Evolutionary conservation across 2,113 vertebrate genomes (phyloP).

Genomic region (Alligator sinensis): DNA sequence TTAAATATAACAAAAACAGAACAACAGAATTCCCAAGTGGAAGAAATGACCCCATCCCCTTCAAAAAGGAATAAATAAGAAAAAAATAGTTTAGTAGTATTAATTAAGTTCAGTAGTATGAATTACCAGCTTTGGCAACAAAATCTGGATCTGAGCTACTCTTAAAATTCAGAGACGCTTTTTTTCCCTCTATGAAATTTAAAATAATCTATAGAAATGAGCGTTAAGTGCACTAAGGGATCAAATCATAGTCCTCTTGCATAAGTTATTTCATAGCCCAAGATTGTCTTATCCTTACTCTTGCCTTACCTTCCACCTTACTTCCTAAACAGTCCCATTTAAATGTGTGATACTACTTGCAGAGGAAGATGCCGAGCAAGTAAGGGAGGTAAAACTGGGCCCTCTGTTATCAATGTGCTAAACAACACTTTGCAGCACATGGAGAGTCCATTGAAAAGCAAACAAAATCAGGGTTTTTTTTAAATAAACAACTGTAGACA

Average conservation of each 20-base stretch:
- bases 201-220: neutral
- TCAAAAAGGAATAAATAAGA: constrained; percentile 14
- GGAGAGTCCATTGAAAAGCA: constrained; percentile 53
- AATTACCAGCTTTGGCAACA: constrained; percentile 54
- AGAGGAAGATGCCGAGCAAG: neutral
- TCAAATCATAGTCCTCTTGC: constrained; percentile 40
- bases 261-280: constrained; percentile 39
- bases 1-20: constrained; percentile 68
- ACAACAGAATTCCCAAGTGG: constrained; percentile 54
- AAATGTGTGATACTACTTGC: neutral
- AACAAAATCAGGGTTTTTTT: constrained; percentile 30
- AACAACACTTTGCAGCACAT: constrained; percentile 43
- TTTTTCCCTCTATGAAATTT: constrained; percentile 41
- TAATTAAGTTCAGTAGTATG: constrained; percentile 54
- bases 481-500: constrained; percentile 23
- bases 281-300: neutral
- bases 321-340: neutral
- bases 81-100: constrained; percentile 53
- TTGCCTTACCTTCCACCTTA: neutral
- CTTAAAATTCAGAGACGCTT: constrained; percentile 6
- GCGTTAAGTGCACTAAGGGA: constrained; percentile 39
- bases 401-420: constrained; percentile 45
- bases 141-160: neutral
- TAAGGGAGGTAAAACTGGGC: neutral
- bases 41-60: constrained; percentile 2